phyloP scores from a whole-genome alignment of 1,140 invertebrate genomes.

The Plectrocnemia conspersa region DNA sequence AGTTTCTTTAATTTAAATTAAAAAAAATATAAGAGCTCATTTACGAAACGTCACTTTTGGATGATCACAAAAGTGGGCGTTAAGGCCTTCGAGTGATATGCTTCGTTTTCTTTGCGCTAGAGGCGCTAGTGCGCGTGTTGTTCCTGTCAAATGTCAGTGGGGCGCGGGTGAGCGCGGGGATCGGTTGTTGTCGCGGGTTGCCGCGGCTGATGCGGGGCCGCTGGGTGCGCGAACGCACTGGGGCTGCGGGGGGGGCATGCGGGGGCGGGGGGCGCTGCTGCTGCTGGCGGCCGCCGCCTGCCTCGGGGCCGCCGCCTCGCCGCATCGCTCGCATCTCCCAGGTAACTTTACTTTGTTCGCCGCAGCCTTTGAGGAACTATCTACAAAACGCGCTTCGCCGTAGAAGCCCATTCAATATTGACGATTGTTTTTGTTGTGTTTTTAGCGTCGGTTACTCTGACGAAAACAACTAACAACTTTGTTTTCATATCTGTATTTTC shows the following conservation, averaged over 20 bases:
- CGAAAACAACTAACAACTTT: too few species aligned
- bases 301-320: background rate
- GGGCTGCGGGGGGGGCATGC: background rate
- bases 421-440: too few species aligned
- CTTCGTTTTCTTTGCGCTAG: background rate
- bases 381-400: too few species aligned
- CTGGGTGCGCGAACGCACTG: background rate
- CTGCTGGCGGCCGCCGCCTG: background rate
- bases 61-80: too few species aligned
- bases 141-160: constrained; percentile 30
- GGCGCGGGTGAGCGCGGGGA: constrained; percentile 8
- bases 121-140: background rate
- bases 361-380: too few species aligned
- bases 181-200: background rate
- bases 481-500: too few species aligned
- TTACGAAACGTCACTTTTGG: too few species aligned
- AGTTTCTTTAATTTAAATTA: too few species aligned
- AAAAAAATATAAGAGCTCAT: too few species aligned
- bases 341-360: too few species aligned
- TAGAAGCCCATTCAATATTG: too few species aligned
- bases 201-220: background rate
- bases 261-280: background rate
- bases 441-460: too few species aligned
- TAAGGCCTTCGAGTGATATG: background rate
- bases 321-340: background rate